A percentile compares a stretch with the other conserved stretches of the same genome.
Conservation (phyloP, 37 sponge, comb jelly and placozoan species). For the Lycopodina hypogea region DNA sequence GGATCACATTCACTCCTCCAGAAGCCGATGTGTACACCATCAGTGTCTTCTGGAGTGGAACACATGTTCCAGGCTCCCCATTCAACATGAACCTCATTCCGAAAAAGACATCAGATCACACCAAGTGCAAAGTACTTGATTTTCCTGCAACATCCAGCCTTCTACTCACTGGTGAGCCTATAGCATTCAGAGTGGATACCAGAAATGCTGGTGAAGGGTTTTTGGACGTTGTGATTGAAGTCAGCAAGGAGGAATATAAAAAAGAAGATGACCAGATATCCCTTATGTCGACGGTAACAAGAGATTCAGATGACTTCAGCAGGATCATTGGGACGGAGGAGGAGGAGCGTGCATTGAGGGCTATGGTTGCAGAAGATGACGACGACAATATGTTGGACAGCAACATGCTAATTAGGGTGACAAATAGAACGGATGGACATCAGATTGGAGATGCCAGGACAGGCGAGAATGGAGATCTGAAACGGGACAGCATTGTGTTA, state of each 20-base stretch:
- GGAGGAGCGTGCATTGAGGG: not conserved
- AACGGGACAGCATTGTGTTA: not conserved
- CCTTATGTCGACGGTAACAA: not conserved
- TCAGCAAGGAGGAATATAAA: not conserved
- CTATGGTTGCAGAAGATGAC: not conserved
- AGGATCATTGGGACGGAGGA: not conserved
- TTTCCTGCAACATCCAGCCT: not conserved
- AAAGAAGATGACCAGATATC: not conserved
- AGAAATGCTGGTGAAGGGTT: slow-evolving; percentile 69
- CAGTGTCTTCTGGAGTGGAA: slow-evolving; percentile 29
- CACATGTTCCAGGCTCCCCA: slow-evolving; percentile 62
- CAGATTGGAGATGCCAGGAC: not conserved
- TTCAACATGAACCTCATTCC: slow-evolving; percentile 51
- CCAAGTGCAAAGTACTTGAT: slow-evolving; percentile 1
- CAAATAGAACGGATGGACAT: no score
- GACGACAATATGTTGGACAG: no score
- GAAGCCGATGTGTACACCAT: slow-evolving; percentile 44
- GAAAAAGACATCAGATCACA: slow-evolving; percentile 14
- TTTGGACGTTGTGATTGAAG: slow-evolving; percentile 42
- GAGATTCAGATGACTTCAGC: not conserved
- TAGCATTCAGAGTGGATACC: slow-evolving; percentile 46
- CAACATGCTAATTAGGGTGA: no score
- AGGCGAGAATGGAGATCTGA: not conserved
- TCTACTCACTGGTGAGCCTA: slow-evolving; percentile 10
- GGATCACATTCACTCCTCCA: slow-evolving; percentile 35